Evolutionary conservation across 2,113 vertebrate genomes (phyloP).

Genomic region (Uropsilus gracilis): DNA sequence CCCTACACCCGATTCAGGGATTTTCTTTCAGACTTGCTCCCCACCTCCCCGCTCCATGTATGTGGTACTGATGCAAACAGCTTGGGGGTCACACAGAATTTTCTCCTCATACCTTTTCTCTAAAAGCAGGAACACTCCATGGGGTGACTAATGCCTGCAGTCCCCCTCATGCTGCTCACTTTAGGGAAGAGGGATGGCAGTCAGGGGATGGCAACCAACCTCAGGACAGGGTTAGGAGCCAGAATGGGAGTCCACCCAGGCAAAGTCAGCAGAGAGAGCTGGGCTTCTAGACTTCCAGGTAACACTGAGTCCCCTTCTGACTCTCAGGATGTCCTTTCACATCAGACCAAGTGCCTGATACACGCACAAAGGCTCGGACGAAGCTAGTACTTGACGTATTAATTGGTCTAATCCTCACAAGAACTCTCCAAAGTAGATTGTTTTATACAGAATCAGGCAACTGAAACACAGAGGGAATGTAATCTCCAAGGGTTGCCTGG

Average conservation of each 20-base stretch:
- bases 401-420: background rate
- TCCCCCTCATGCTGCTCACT: too few relatives aligned
- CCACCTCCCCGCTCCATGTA: too few relatives aligned
- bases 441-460: background rate
- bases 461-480: background rate
- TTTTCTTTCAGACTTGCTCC: background rate
- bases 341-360: background rate
- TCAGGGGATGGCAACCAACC: background rate
- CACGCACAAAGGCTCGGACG: background rate
- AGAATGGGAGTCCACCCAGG: background rate
- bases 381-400: background rate
- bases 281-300: background rate
- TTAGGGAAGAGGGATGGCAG: too few relatives aligned
- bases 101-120: background rate
- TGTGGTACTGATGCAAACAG: background rate
- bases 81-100: background rate
- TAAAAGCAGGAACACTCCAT: background rate
- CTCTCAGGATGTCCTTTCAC: background rate
- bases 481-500: background rate
- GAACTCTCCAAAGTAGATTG: background rate
- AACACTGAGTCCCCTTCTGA: background rate
- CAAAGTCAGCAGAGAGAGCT: background rate
- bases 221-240: background rate
- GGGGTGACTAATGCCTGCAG: background rate
- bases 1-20: accelerated